phyloP scores from a whole-genome alignment of 1,140 invertebrate genomes.

The Bombus cullumanus region DNA sequence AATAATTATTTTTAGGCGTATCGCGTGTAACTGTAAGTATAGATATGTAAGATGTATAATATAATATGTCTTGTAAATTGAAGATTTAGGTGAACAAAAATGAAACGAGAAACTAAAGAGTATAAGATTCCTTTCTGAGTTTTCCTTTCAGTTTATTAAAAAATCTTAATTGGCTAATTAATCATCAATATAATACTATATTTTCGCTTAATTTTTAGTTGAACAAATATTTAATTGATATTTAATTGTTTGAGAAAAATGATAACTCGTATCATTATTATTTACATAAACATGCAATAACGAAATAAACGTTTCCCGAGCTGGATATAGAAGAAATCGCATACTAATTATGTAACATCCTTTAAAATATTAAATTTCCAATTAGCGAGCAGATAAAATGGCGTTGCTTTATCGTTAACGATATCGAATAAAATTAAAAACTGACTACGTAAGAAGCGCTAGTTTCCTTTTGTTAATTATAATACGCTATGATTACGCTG shows the following conservation, averaged over 20 bases:
- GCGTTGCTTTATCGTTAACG: neutral
- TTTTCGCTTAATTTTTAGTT: constrained; percentile 4
- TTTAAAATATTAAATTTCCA: neutral
- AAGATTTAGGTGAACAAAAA: constrained; percentile 1
- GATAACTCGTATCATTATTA: neutral
- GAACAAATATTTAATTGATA: neutral
- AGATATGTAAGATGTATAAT: constrained; percentile 52
- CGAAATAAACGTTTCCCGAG: neutral
- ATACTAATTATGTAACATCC: neutral
- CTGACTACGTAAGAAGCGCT: neutral
- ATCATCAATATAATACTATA: neutral
- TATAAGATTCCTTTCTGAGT: neutral
- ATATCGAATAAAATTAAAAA: neutral
- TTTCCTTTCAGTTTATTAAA: constrained; percentile 5
- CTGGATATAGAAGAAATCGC: neutral
- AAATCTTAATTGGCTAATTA: neutral
- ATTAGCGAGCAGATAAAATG: neutral
- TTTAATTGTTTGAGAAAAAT: neutral
- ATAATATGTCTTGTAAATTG: constrained; percentile 51
- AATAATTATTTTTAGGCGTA: constrained; percentile 48
- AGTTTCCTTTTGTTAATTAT: neutral
- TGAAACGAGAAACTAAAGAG: neutral
- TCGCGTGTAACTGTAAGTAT: constrained; percentile 41
- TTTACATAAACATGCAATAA: neutral
- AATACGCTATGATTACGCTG: neutral